Evolutionary conservation across 1,140 invertebrate species (phyloP), one percentile per base, ranked within the genome.

Genomic region (Leptinotarsa texana): DNA sequence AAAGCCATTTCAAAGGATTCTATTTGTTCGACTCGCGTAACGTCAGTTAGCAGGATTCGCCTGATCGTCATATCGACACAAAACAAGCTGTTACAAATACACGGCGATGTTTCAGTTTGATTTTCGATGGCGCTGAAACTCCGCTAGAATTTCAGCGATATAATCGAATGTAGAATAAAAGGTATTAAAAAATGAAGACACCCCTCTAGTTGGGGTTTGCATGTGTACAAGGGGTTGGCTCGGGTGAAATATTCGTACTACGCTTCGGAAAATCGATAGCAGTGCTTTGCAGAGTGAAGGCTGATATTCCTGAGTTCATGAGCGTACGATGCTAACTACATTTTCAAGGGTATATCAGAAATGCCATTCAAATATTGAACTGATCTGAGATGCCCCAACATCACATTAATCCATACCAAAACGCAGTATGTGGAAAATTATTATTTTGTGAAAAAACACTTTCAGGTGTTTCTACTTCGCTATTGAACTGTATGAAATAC

Each of bases 121-220:
- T 57, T 57, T 17, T 57, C 17, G 51, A 15, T 42, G 8, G 33
- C 8, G 8, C 8, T 42, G 33, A 42, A 42, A 42, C 8, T 42
- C 33, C 8, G 33, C 8, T 42, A 42, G 33, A 42, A 27, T 42
- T 22, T 17, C 57, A 22, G 51, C 48, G 62, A 66, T 42, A 75
- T 78, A 78, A 78, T 78, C 73, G 74, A 62, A 75, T 78, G 61
- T 47, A 74, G 70, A 79, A 76, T 78, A 78, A 79, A 78, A 78
- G 74, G 74, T 76, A 79, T 79, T 78, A 78, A 79, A 79, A 79
- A 78, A 78, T 76, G 78, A 79, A 79, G 69, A 74, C 75, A 63
- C 68, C 74, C 74, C 74, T 63, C 74, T 48, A 11, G 57, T 69
- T 18, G 63, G 74, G 74, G 74, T 65, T 69, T 18, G 74, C 74